Percentiles rank a stretch among this genome's conserved stretches.
Conservation (phyloP, 1,140 invertebrate genomes). For the Dendroctonus ponderosae region DNA sequence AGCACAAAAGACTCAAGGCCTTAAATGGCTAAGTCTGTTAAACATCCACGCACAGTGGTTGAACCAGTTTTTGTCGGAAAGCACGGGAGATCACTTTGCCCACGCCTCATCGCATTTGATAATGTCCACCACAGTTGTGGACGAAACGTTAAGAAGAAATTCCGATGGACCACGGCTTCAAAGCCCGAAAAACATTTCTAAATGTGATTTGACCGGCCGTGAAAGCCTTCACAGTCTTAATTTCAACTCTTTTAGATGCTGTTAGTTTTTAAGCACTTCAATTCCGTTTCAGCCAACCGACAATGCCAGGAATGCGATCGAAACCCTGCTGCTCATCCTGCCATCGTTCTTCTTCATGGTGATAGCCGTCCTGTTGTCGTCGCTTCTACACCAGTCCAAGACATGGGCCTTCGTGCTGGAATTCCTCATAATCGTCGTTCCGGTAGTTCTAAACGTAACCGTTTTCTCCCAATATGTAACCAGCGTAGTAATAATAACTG, state of each 20-base stretch:
- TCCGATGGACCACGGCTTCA: no score
- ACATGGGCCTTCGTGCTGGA: slow-evolving; percentile 31
- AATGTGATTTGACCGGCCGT: no score
- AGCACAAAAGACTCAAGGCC: no score
- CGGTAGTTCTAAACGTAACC: slow-evolving; percentile 39
- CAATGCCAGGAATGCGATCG: slow-evolving; percentile 39
- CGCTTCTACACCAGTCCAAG: slow-evolving; percentile 25
- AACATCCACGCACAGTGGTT: no score
- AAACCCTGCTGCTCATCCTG: slow-evolving; percentile 53
- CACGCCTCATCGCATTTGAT: no score
- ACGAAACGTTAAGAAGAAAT: no score
- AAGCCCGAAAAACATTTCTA: no score
- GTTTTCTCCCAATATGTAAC: slow-evolving; percentile 36
- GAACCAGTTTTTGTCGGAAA: no score
- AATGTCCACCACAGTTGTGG: no score
- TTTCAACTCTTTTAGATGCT: neutral
- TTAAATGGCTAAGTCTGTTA: no score
- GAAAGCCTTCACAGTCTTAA: no score
- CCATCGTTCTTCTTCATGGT: slow-evolving; percentile 50
- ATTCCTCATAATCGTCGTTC: slow-evolving; percentile 37
- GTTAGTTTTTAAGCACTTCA: neutral
- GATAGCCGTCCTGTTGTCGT: slow-evolving; percentile 29
- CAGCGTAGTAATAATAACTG: slow-evolving; percentile 14
- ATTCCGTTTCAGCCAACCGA: slow-evolving; percentile 20
- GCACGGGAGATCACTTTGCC: no score